Evolutionary conservation across 2,888 invertebrate species (phyloP).

Genomic region (Tetropium fuscum): DNA sequence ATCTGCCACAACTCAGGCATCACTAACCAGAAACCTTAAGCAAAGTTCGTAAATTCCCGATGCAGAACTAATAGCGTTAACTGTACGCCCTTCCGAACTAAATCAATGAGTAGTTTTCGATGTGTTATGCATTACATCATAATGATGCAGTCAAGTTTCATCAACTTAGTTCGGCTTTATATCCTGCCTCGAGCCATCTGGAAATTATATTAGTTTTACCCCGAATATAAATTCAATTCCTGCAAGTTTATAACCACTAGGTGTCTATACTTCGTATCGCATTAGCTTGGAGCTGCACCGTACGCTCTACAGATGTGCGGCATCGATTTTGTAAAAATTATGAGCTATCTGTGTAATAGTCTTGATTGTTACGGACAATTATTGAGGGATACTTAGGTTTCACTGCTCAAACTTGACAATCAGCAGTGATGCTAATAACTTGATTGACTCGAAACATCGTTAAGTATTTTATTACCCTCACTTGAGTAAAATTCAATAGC

Average conservation of each 20-base stretch:
- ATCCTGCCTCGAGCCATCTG: conserved; percentile 36
- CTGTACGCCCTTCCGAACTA: conserved; percentile 29
- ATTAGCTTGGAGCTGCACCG: conserved; percentile 18
- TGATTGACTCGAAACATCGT: no score
- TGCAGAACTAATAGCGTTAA: conserved; percentile 36
- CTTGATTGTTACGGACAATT: no score
- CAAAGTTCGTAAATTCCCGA: no score
- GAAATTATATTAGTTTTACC: conserved; percentile 42
- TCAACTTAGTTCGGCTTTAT: conserved; percentile 41
- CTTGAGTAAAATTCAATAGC: no score
- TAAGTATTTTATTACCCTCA: no score
- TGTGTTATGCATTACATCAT: conserved; percentile 43
- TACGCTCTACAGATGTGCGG: conserved; percentile 9
- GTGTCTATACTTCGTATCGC: conserved; percentile 31
- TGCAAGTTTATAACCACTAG: conserved; percentile 34
- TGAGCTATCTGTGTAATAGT: no score
- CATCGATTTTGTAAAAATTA: conserved; percentile 14
- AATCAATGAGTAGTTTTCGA: conserved; percentile 38
- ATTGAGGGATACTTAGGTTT: no score
- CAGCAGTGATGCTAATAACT: no score
- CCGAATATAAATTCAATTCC: conserved; percentile 41
- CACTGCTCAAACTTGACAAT: no score
- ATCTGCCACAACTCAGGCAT: no score
- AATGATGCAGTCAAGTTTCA: conserved; percentile 45
- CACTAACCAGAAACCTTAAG: no score